These are phyloP conservation scores for Globodera rostochiensis DNA, from an alignment of 1,140 invertebrate species.

Conservation along the genomic window DNA sequence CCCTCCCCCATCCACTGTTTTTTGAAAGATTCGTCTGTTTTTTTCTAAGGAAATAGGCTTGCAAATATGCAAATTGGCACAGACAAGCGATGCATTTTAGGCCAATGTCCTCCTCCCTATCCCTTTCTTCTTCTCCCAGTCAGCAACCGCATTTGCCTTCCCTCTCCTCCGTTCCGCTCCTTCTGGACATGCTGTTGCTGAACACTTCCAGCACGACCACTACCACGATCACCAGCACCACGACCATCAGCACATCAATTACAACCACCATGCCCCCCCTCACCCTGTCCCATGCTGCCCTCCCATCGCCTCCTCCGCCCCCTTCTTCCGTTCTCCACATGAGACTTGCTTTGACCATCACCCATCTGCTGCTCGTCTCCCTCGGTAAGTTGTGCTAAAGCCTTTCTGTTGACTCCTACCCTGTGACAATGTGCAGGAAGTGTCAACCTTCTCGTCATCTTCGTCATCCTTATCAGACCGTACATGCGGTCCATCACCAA, in stretches of 20 bases:
- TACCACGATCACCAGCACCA: too few relatives aligned
- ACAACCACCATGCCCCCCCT: too few relatives aligned
- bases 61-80: too few relatives aligned
- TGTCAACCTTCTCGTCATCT: slow-evolving; percentile 59
- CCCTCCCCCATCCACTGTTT: too few relatives aligned
- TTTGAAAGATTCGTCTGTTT: too few relatives aligned
- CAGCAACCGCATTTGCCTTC: neutral
- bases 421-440: slow-evolving; percentile 13
- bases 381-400: slow-evolving; percentile 36
- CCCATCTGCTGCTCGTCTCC: slow-evolving; percentile 60
- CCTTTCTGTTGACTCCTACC: neutral
- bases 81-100: neutral
- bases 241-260: too few relatives aligned
- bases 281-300: too few relatives aligned
- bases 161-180: neutral
- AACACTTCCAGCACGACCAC: neutral
- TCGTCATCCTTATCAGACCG: slow-evolving; percentile 57
- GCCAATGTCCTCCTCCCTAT: neutral
- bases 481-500: slow-evolving; percentile 65
- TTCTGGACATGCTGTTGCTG: neutral
- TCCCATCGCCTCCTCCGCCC: neutral
- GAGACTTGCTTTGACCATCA: slow-evolving; percentile 59
- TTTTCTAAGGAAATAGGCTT: too few relatives aligned
- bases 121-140: neutral
- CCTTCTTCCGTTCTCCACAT: slow-evolving; percentile 34